Conservation (phyloP, 2,888 invertebrate species). For the Athetis lepigone region DNA sequence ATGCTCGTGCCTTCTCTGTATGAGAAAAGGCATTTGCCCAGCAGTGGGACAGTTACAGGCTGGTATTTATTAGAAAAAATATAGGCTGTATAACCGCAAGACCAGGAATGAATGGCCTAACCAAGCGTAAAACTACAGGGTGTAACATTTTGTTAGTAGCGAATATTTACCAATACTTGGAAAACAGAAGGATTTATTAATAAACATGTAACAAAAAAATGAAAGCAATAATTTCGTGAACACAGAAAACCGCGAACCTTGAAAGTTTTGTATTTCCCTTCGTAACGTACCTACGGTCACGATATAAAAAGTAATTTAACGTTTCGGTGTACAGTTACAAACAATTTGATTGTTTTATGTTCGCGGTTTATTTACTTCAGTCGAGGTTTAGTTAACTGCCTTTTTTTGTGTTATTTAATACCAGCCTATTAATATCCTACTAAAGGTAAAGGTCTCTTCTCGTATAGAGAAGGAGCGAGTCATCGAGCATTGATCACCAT, state of each 20-base stretch:
- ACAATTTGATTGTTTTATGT: slow-evolving; percentile 34
- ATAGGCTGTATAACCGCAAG: too few species aligned
- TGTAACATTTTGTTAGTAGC: not conserved
- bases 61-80: too few species aligned
- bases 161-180: not conserved
- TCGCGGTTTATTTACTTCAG: slow-evolving; percentile 19
- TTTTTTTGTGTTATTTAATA: slow-evolving; percentile 21
- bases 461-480: too few species aligned
- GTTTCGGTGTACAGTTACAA: slow-evolving; percentile 23
- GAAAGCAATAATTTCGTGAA: slow-evolving; percentile 46
- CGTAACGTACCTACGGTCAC: slow-evolving; percentile 32
- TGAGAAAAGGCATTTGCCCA: too few species aligned
- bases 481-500: too few species aligned
- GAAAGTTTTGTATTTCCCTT: slow-evolving; percentile 48
- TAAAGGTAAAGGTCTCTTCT: too few species aligned
- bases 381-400: not conserved
- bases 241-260: slow-evolving; percentile 53
- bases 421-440: too few species aligned
- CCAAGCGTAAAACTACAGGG: not conserved
- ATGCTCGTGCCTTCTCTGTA: too few species aligned
- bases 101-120: too few species aligned
- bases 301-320: slow-evolving; percentile 41
- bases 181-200: slow-evolving; percentile 1
- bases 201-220: slow-evolving; percentile 35
- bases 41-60: too few species aligned